Base-by-base conservation (phyloP, 2,797 vertebrate species). In the Protonibea diacanthus region DNA sequence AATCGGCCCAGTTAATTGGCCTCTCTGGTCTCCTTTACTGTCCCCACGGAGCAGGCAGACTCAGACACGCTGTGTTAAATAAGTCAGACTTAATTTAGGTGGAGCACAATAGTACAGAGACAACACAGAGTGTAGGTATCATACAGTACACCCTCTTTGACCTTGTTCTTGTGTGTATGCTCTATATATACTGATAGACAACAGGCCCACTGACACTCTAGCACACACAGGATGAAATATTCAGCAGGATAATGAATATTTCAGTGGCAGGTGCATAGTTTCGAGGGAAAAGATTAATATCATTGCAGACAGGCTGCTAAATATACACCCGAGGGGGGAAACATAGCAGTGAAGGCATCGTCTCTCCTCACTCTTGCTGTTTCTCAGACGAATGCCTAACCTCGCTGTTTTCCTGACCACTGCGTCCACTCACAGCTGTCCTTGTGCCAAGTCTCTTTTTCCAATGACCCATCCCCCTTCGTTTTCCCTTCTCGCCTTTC, bases 211-310 rank as follows among this genome's bases (percentile, higher is more conserved):
- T 81, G 84, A 89, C 85, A 91, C 82, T 81, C 80, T 53, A 74
- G 76, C 84, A 72, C 84, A 75, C 76, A 72, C 33, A 47, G 68
- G 62, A 89, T 94, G 53, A 94, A 95, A 93, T 94, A 95, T 95
- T 94, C 58, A 95, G 74, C 23, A 83, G 82, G 58, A 78, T 78
- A 73, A 88, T 95, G 67, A 95, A 95, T 95, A 93, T 92, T 95
- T 95, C 71, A 95, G 86, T 71, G 74, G 40, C 66, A 76, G 81
- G 81, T 79, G 82, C 38, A 25, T 72, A 51, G 86, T 92, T 91
- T 89, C 71, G 11, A 71, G 67, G 70, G 77, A 47, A 55, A 90
- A 91, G 82, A 87, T 85, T 84, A 81, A 90, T 88, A 80, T 86
- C 61, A 56, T 76, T 60, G 60, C 73, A 55, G 56, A 55, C 49